Evolutionary conservation across 2,797 vertebrate genomes (phyloP), one percentile per base, ranked within the genome.

Genomic region (Pipistrellus nathusii): DNA sequence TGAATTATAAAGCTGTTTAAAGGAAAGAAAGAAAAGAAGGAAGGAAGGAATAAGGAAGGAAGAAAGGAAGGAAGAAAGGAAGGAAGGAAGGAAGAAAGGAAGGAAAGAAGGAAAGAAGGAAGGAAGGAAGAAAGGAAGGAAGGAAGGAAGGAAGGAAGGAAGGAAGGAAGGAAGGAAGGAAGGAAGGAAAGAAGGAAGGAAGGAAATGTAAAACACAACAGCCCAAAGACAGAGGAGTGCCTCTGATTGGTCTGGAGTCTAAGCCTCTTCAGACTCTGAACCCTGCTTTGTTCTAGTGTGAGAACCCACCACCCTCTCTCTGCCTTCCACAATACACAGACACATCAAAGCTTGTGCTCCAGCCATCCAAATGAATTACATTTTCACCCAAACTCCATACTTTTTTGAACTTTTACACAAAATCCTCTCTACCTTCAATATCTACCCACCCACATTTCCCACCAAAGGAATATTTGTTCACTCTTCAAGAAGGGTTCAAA

Each of bases 131-230:
- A 0, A 44, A 21, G 0, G 2, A 38, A 3, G 4, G 14, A 8
- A 15, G 4, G 11, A 2, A 27, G 2, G 2, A 3, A 6, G 1
- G 8, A 8, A 6, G 2, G 5, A 2, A 14, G 6, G 32, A 12
- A 23, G 6, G 6, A 5, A 20, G 18, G 10, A 8, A 5, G 1
- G 2, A 8, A 0, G 21, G 3, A 12, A 15, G 0, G 8, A 3
- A 57, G 11, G 18, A 68, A 68, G 66, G 32, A 35, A 38, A 5
- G 9, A 11, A 18, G 3, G 7, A 35, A 15, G 2, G 8, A 35
- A 14, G 12, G 27, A 3, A 41, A 25, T 30, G 30, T 12, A 10
- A 55, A 55, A 75, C 9, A 88, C 13, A 46, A 17, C 23, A 69
- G 25, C 64, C 27, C 38, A 12, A 73, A 35, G 30, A 44, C 55